Percentiles rank a stretch among this genome's conserved stretches.
These are phyloP conservation scores for Sipha maydis DNA, from an alignment of 2,888 invertebrate genomes.

Conservation along the genomic window DNA sequence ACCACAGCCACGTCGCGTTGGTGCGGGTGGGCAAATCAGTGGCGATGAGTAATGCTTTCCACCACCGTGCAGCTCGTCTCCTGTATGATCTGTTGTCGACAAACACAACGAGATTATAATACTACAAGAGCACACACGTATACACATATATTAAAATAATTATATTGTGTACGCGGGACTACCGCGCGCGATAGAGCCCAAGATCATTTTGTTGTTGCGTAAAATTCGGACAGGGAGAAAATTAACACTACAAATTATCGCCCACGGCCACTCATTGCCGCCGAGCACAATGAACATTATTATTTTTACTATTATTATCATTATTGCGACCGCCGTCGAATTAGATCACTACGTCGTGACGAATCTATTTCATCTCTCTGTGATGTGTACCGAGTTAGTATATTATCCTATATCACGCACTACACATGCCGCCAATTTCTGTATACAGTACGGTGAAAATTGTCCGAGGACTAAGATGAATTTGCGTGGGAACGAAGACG, in stretches of 20 bases:
- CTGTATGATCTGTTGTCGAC: not conserved
- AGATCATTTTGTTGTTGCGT: slow-evolving; percentile 6
- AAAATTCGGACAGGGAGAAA: slow-evolving; percentile 8
- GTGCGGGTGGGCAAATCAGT: not conserved
- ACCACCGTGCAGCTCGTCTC: not conserved
- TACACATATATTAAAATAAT: too few species aligned
- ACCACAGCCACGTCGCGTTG: not conserved
- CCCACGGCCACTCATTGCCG: not conserved
- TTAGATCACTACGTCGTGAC: slow-evolving; percentile 31
- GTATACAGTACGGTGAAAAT: too few species aligned
- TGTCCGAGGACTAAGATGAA: too few species aligned
- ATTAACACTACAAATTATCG: slow-evolving; percentile 9
- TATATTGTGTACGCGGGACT: not conserved
- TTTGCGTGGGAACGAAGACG: too few species aligned
- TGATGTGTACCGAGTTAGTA: not conserved
- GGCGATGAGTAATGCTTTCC: not conserved
- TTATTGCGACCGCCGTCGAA: not conserved
- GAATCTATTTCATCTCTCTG: not conserved
- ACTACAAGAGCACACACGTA: too few species aligned
- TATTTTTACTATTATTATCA: not conserved
- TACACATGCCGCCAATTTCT: not conserved
- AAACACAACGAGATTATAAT: not conserved
- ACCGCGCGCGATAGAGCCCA: not conserved
- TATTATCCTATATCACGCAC: not conserved
- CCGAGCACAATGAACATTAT: slow-evolving; percentile 18